Evolutionary conservation across 2,113 vertebrate genomes (phyloP).

Genomic region (Ibidorhyncha struthersii): DNA sequence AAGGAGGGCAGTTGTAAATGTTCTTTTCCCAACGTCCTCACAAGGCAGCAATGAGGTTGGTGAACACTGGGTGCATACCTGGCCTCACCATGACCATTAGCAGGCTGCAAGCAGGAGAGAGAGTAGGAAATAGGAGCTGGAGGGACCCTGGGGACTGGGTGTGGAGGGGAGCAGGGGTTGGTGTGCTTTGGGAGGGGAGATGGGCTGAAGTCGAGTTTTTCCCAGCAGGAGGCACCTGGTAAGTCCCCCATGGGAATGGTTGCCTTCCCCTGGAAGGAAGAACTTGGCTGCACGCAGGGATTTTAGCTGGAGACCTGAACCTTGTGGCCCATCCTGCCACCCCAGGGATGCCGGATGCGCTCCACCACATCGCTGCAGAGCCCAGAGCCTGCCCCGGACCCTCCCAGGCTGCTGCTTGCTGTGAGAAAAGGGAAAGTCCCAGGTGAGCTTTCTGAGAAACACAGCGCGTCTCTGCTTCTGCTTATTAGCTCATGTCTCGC

Average conservation of each 20-base stretch:
- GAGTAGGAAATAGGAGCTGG: not conserved
- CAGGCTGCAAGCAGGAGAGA: not conserved
- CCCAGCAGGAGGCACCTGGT: not conserved
- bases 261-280: not conserved
- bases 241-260: not conserved
- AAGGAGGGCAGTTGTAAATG: not conserved
- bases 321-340: not conserved
- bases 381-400: not conserved
- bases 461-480: not conserved
- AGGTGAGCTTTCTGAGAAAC: not conserved
- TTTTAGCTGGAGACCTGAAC: not conserved
- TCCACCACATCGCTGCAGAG: not conserved
- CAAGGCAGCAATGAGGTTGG: not conserved
- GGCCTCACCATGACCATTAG: accelerated
- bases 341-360: no score
- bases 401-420: not conserved
- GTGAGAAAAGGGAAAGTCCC: not conserved
- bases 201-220: not conserved
- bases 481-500: not conserved
- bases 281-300: not conserved
- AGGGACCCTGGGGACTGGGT: not conserved
- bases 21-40: not conserved
- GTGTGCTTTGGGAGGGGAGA: not conserved
- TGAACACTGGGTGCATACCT: no score
- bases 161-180: not conserved